A percentile compares a stretch with the other conserved stretches of the same genome.
Conservation (phyloP, 2,888 invertebrate genomes). For the Eupithecia vulgata region DNA sequence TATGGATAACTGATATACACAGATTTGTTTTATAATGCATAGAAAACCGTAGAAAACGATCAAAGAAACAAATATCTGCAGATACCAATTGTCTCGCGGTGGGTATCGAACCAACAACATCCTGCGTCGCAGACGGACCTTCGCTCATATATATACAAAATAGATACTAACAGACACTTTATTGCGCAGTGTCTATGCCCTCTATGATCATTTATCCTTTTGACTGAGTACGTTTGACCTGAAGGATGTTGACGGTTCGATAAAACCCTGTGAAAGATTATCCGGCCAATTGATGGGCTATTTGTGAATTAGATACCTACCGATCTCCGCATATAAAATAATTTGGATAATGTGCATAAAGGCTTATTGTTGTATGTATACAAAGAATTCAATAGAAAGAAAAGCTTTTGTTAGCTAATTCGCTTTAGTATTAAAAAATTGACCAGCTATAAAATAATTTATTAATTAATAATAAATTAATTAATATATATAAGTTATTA, state of each 20-base stretch:
- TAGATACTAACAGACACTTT: background rate
- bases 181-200: slow-evolving; percentile 8
- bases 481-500: no score
- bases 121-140: no score
- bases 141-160: no score
- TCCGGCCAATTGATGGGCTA: slow-evolving; percentile 33
- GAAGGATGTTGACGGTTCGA: slow-evolving; percentile 24
- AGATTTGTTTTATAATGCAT: no score
- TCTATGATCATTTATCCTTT: slow-evolving; percentile 7
- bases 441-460: no score
- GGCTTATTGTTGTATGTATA: slow-evolving; percentile 20
- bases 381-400: slow-evolving; percentile 22
- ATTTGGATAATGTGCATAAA: slow-evolving; percentile 33
- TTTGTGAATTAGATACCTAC: slow-evolving; percentile 21
- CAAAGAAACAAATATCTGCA: no score
- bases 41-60: no score
- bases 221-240: background rate
- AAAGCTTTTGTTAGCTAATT: slow-evolving; percentile 20
- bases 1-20: no score
- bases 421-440: background rate
- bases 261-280: slow-evolving; percentile 29
- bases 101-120: no score
- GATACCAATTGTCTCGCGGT: no score
- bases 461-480: no score
- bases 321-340: slow-evolving; percentile 23